phyloP scores from a whole-genome alignment of 2,888 invertebrate genomes.

The Lapara coniferarum region DNA sequence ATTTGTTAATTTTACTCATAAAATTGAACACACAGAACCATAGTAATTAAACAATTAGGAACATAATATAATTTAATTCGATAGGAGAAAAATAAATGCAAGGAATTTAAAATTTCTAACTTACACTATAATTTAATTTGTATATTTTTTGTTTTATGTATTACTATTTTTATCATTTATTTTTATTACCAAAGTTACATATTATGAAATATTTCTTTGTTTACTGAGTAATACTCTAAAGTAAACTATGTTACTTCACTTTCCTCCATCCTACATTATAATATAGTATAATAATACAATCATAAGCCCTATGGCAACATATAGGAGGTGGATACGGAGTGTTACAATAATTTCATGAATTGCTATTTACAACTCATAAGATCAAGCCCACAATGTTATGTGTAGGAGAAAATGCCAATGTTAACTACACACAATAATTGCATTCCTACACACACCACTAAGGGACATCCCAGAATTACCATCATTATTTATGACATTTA shows the following conservation, averaged over 20 bases:
- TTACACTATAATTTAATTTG: constrained; percentile 35
- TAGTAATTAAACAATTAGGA: constrained; percentile 50
- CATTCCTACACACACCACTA: not conserved
- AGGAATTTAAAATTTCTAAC: constrained; percentile 36
- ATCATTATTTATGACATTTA: not conserved
- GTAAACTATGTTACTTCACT: constrained; percentile 7
- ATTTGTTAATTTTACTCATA: constrained; percentile 41
- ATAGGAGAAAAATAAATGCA: constrained; percentile 62
- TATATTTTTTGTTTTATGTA: constrained; percentile 40
- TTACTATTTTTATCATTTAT: constrained; percentile 47
- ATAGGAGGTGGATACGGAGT: constrained; percentile 17
- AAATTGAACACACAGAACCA: constrained; percentile 50
- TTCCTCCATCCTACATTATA: not conserved
- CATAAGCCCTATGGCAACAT: constrained; percentile 19
- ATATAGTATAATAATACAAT: constrained; percentile 8
- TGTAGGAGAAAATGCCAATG: not conserved
- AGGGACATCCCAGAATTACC: not conserved
- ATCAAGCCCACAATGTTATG: not conserved
- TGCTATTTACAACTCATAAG: not conserved
- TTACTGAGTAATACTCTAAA: not conserved
- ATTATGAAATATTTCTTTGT: not conserved
- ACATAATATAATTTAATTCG: constrained; percentile 41
- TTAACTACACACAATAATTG: not conserved
- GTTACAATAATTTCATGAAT: not conserved
- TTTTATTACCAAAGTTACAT: constrained; percentile 5